Evolutionary conservation across 2,797 vertebrate species (phyloP), one percentile per base, ranked within the genome.

Genomic region (Oryzias sinensis): DNA sequence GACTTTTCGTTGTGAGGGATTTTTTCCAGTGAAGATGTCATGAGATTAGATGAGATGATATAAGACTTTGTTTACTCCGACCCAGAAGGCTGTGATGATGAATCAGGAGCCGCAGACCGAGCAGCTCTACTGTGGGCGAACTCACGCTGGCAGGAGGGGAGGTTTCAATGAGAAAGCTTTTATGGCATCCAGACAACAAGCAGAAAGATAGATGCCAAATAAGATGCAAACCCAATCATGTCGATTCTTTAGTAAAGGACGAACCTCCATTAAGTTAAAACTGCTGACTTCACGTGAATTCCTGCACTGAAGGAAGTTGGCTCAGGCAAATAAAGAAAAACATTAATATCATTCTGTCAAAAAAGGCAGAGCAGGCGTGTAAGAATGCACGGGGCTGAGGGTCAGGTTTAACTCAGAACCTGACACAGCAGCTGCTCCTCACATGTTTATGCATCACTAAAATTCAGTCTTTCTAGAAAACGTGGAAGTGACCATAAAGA

Each of bases 21-120:
- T 5, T 52, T 40, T 57, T 57, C 14, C 1, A 47, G 53, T 62
- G 42, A 49, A 46, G 18, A 53, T 50, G 62, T 59, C 47, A 62
- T n/a, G 2, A 55, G 64, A 74, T 68, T 63, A 60, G 24, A 59
- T 61, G 33, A 49, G 43, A 64, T 46, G 7, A 59, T 59, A 65
- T 25, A 11, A 52, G 40, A 61, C 70, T 77, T 61, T 79, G 65
- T 85, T 81, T 72, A 74, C 64, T 61, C 27, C 0, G 58, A 33
- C 47, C 65, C 29, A 6, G 59, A 70, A 65, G 59, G 46, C 16
- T 56, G 43, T 25, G 50, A 60, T 60, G 64, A 65, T 68, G 56
- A 57, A 60, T 2, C 53, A 61, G 49, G 41, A 40, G 37, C 33
- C 33, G 33, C 33, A 54, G 18, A 64, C 48, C 49, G 57, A 75